Conservation (phyloP, 2,888 invertebrate species). For the Zhuqinia jingwanae region DNA sequence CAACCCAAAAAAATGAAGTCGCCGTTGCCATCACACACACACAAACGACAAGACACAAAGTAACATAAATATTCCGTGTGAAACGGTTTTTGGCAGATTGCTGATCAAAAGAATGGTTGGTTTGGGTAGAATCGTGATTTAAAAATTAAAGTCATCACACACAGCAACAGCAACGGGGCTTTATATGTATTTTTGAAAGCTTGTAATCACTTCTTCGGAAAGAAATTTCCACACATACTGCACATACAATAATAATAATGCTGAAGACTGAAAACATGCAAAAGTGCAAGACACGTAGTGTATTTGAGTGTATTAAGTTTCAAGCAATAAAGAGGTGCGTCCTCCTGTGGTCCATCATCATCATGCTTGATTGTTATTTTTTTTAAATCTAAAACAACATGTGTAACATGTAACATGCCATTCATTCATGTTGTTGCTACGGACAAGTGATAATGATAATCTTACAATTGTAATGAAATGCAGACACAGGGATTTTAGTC, state of each 20-base stretch:
- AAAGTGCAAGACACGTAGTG: slow-evolving; percentile 7
- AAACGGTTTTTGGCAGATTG: slow-evolving; percentile 70
- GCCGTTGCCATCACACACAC: background rate
- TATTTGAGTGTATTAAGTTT: background rate
- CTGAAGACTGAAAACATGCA: slow-evolving; percentile 19
- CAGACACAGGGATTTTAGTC: background rate
- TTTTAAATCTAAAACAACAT: background rate
- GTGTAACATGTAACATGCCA: background rate
- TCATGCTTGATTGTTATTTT: background rate
- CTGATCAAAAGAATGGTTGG: slow-evolving; percentile 52
- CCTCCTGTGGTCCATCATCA: slow-evolving; percentile 27
- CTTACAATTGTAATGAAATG: background rate
- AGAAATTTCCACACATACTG: too few relatives aligned
- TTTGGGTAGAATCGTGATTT: slow-evolving; percentile 67
- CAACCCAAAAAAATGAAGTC: too few relatives aligned
- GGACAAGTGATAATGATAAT: slow-evolving; percentile 9
- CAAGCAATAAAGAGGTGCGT: slow-evolving; percentile 39
- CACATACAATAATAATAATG: background rate
- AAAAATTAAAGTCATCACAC: slow-evolving; percentile 53
- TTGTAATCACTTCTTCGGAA: slow-evolving; percentile 1
- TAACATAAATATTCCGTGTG: slow-evolving; percentile 49
- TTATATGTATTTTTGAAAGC: slow-evolving; percentile 16
- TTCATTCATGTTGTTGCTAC: slow-evolving; percentile 11
- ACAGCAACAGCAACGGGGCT: slow-evolving; percentile 42
- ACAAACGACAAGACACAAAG: slow-evolving; percentile 2